Conservation (phyloP, 2,113 vertebrate genomes). For the Gymnocephalus cernua region DNA sequence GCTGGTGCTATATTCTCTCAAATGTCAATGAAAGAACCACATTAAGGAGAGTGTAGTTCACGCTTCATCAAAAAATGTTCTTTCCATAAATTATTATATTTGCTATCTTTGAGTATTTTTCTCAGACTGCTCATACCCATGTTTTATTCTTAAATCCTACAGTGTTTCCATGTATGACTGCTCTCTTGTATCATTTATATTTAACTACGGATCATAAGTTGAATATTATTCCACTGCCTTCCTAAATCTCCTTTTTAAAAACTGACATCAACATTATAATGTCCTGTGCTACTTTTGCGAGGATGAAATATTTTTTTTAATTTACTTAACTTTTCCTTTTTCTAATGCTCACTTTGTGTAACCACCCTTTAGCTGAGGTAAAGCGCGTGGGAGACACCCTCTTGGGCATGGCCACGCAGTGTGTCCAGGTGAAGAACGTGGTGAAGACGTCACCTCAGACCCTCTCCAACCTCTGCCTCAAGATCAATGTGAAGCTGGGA, state of each 20-base stretch:
- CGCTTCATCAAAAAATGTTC: not conserved
- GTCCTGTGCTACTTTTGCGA: not conserved
- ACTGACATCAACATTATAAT: not conserved
- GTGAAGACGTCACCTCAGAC: conserved; percentile 99
- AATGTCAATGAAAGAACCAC: not conserved
- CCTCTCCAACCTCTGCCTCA: conserved; percentile 99
- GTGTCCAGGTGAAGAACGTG: conserved; percentile 99
- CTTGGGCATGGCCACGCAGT: conserved; percentile 98
- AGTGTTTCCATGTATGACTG: not conserved
- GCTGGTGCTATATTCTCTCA: not conserved
- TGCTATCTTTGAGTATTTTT: not conserved
- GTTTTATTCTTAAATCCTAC: not conserved
- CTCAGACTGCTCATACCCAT: not conserved
- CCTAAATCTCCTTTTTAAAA: not conserved
- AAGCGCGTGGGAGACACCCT: conserved; percentile 98
- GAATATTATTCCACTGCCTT: no score
- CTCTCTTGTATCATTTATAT: not conserved
- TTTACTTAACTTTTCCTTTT: not conserved
- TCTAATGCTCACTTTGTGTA: not conserved
- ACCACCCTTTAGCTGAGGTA: conserved; percentile 89
- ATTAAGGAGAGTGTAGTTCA: not conserved
- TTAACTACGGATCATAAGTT: not conserved
- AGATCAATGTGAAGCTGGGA: conserved; percentile 99
- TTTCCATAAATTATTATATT: not conserved
- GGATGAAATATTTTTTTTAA: not conserved